A percentile compares a stretch with the other conserved stretches of the same genome.
Conservation (phyloP, 2,113 vertebrate genomes). For the Miniopterus natalensis region DNA sequence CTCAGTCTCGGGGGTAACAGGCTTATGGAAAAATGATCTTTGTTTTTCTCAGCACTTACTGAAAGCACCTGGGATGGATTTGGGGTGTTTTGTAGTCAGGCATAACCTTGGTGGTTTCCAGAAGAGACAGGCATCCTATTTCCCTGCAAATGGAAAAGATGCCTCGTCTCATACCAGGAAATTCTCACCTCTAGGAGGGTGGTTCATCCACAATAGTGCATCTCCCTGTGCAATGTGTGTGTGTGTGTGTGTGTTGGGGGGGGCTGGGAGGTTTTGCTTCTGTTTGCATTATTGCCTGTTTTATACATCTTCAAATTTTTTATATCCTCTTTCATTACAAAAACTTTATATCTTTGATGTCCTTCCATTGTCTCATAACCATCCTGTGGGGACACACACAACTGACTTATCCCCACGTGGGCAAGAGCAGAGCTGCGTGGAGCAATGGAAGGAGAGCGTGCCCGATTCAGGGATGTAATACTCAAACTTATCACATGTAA, state of each 20-base stretch:
- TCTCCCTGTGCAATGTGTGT: neutral
- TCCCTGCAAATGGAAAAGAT: neutral
- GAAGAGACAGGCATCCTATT: neutral
- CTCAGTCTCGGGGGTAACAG: neutral
- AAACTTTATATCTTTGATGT: neutral
- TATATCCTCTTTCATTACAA: neutral
- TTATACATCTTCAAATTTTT: conserved; percentile 19
- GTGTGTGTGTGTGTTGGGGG: no score
- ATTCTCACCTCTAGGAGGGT: neutral
- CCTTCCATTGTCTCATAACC: neutral
- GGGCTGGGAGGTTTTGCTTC: neutral
- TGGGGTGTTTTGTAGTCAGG: neutral
- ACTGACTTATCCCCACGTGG: neutral
- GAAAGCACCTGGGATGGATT: neutral
- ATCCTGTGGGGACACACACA: neutral
- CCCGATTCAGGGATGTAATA: neutral
- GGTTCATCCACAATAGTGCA: neutral
- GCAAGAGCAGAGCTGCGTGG: neutral
- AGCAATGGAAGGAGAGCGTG: neutral
- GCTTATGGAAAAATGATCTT: neutral
- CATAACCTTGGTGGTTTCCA: neutral
- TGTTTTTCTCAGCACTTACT: neutral
- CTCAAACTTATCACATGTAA: neutral
- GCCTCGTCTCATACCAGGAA: neutral
- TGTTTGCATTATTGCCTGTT: neutral